phyloP scores from a whole-genome alignment of 2,113 vertebrate genomes.

The Dipodomys spectabilis region DNA sequence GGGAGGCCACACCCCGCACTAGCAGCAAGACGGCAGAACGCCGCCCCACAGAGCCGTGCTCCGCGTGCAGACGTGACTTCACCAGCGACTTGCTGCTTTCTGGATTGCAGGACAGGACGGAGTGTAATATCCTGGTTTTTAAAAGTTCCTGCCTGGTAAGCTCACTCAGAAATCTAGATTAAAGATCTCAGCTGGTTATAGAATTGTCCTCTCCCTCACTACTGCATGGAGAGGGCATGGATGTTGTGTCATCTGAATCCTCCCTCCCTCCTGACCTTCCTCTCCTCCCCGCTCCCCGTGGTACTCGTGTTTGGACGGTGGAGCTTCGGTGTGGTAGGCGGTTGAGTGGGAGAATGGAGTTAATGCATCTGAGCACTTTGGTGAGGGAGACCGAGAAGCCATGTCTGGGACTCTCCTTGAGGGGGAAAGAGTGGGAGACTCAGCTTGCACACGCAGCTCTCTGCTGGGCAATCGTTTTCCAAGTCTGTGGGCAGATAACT shows the following conservation, averaged over 20 bases:
- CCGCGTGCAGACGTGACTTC: too few relatives aligned
- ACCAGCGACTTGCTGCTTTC: not conserved
- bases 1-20: not conserved
- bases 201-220: not conserved
- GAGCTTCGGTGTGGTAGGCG: too few relatives aligned
- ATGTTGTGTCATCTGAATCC: not conserved
- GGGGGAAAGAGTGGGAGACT: slow-evolving; percentile 79
- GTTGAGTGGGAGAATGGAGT: slow-evolving; percentile 55
- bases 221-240: not conserved
- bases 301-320: too few relatives aligned
- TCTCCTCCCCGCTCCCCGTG: too few relatives aligned
- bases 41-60: not conserved
- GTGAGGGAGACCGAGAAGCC: slow-evolving; percentile 81
- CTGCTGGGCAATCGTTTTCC: slow-evolving; percentile 74
- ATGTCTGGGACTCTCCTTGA: slow-evolving; percentile 69
- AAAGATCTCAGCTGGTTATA: not conserved
- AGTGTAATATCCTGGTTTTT: not conserved
- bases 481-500: slow-evolving; percentile 77
- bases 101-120: not conserved
- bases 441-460: slow-evolving; percentile 69
- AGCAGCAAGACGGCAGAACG: not conserved
- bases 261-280: too few relatives aligned
- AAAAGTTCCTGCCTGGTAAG: slow-evolving; percentile 13
- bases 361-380: slow-evolving; percentile 74
- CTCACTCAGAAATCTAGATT: slow-evolving; percentile 32